A percentile compares a stretch with the other conserved stretches of the same genome.
phyloP scores from a whole-genome alignment of 2,113 vertebrate species.

The Desmodus rotundus region DNA sequence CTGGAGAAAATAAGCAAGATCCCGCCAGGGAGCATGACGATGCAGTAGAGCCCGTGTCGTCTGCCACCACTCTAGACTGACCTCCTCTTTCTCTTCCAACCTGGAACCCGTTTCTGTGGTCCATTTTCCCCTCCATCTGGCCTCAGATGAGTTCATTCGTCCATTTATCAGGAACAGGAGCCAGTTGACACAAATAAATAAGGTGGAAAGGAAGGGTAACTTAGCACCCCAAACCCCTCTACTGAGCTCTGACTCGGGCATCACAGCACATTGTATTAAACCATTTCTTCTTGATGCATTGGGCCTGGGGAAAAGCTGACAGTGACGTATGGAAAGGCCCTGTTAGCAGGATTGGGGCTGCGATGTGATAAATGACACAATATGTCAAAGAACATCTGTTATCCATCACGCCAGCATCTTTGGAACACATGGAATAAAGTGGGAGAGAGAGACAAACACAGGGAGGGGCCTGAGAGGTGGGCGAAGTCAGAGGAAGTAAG shows the following conservation, averaged over 20 bases:
- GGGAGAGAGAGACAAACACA: neutral
- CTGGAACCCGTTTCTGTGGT: neutral
- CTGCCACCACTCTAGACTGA: neutral
- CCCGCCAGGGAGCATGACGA: neutral
- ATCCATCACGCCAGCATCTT: constrained; percentile 82
- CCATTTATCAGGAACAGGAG: constrained; percentile 10
- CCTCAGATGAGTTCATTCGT: constrained; percentile 66
- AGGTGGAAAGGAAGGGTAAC: constrained; percentile 44
- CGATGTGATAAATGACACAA: constrained; percentile 84
- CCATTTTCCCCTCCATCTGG: constrained; percentile 45
- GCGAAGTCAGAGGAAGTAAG: neutral
- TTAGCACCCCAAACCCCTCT: constrained; percentile 60
- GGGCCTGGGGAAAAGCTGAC: constrained; percentile 74
- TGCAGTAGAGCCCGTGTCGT: neutral
- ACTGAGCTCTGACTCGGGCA: constrained; percentile 76
- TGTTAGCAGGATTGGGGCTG: constrained; percentile 78
- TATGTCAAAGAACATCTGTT: constrained; percentile 82
- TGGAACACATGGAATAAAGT: constrained; percentile 26
- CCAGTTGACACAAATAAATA: constrained; percentile 3
- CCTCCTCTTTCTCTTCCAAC: neutral
- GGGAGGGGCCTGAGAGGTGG: neutral
- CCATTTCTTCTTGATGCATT: constrained; percentile 83
- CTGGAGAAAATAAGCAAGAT: neutral
- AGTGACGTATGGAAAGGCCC: constrained; percentile 83
- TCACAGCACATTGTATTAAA: constrained; percentile 78